A percentile compares a stretch with the other conserved stretches of the same genome.
Evolutionary conservation across 2,797 vertebrate genomes (phyloP).

Genomic region (Galaxias olidus): DNA sequence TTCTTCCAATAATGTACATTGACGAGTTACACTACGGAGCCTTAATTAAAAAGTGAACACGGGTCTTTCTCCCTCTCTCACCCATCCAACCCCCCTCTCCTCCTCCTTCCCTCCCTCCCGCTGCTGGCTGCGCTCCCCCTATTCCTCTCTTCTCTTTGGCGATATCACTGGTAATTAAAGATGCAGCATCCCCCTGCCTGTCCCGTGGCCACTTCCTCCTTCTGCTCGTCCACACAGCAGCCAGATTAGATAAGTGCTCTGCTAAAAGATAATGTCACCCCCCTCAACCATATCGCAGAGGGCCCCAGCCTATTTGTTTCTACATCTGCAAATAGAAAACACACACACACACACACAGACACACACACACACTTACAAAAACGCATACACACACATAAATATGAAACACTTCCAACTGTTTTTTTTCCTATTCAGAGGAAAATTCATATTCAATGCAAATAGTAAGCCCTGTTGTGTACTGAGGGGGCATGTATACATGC

Average conservation of each 20-base stretch:
- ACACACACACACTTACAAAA: conserved; percentile 27
- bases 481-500: not conserved
- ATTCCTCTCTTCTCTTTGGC: conserved; percentile 54
- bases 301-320: conserved; percentile 62
- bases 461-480: not conserved
- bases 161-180: conserved; percentile 84
- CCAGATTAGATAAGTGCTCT: conserved; percentile 77
- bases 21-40: conserved; percentile 99
- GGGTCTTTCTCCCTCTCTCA: conserved; percentile 60
- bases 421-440: conserved; percentile 6
- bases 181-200: conserved; percentile 67
- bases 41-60: conserved; percentile 98
- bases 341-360: conserved; percentile 9
- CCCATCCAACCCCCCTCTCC: conserved; percentile 15
- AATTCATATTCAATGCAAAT: conserved; percentile 10
- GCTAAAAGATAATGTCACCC: conserved; percentile 74
- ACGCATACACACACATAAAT: no score
- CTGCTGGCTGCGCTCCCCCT: not conserved
- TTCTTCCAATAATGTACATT: conserved; percentile 99
- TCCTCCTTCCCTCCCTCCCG: conserved; percentile 43
- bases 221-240: conserved; percentile 59
- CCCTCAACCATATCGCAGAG: conserved; percentile 64
- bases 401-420: conserved; percentile 15
- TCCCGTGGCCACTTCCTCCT: conserved; percentile 70
- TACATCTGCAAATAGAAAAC: conserved; percentile 56